Evolutionary conservation across 35 echinoderm and acorn worm genomes (phyloP), one percentile per base, ranked within the genome.

Genomic region (Heliocidaris erythrogramma): DNA sequence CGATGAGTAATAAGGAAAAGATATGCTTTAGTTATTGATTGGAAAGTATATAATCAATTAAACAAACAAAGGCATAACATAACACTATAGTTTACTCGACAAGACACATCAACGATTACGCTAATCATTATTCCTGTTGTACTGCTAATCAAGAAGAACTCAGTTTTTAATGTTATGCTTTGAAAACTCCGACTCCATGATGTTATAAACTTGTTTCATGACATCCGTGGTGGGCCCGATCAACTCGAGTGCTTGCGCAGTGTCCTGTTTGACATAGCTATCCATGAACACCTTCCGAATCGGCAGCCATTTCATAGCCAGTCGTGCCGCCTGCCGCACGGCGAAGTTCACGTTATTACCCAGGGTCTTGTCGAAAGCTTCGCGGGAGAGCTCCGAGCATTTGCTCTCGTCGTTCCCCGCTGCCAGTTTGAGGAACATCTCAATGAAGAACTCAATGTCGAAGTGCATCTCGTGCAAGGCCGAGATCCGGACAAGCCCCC

Each of bases 401-500:
- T 92, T 92, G 49, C 91, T 92, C 49, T 92, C 91, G 91, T 92
- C 91, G 48, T 92, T 59, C 48, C 91, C 91, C 27, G 10, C 49
- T 13, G 49, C 49, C 11, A 92, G n/a, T 21, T 35, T 92, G 48
- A n/a, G 17, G 49, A 92, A 92, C 91, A 92, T 92, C 47, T 50
- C 91, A 16, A 92, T 92, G 91, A 92, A 92, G 91, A 92, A 92
- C 8, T 92, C 91, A 48, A 92, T 92, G 50, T 92, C 91, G 14
- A 49, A 92, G 48, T 92, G 91, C 91, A 92, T 92, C 91, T 92
- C 91, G 17, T 48, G 49, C 16, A 92, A 16, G 2, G 91, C 49
- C 91, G 47, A 30, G 24, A n/a, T 1, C 91, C 91, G 48, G 91
- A 32, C 49, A 59, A 13, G 31, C n/a, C 50, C 3, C 91, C 91